These are phyloP conservation scores for Perognathus longimembris DNA, from an alignment of 2,113 vertebrate genomes.

Conservation along the genomic window DNA sequence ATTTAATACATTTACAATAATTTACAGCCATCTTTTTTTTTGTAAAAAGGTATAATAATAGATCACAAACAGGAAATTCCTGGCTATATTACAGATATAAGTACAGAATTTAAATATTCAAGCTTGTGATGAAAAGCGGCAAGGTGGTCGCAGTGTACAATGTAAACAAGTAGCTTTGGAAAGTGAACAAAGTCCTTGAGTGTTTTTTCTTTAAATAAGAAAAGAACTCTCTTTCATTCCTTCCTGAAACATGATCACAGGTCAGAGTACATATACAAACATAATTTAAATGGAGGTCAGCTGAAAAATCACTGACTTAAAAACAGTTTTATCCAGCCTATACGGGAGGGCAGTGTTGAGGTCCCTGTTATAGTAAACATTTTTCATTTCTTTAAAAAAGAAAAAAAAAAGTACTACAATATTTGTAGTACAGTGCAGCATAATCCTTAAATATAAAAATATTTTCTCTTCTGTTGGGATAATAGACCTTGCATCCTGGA, in stretches of 20 bases:
- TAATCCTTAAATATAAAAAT: slow-evolving; percentile 99
- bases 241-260: slow-evolving; percentile 89
- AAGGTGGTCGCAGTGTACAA: slow-evolving; percentile 94
- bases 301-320: slow-evolving; percentile 89
- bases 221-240: slow-evolving; percentile 86
- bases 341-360: slow-evolving; percentile 93
- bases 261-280: slow-evolving; percentile 88
- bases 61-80: slow-evolving; percentile 90
- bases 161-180: slow-evolving; percentile 99
- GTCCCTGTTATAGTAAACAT: slow-evolving; percentile 94
- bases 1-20: slow-evolving; percentile 98
- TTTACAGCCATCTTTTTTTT: slow-evolving; percentile 93
- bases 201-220: slow-evolving; percentile 88
- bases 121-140: slow-evolving; percentile 93
- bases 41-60: slow-evolving; percentile 91
- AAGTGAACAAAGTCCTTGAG: slow-evolving; percentile 94
- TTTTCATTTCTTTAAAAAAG: slow-evolving; percentile 92
- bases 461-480: slow-evolving; percentile 92
- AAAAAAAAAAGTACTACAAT: slow-evolving; percentile 94
- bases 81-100: slow-evolving; percentile 94
- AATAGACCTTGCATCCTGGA: slow-evolving; percentile 91
- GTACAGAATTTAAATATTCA: slow-evolving; percentile 99
- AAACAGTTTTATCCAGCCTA: slow-evolving; percentile 94
- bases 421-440: slow-evolving; percentile 92
- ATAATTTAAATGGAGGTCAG: slow-evolving; percentile 91